Evolutionary conservation across 2,113 vertebrate species (phyloP), one percentile per base, ranked within the genome.

Genomic region (Lucifuga dentata): DNA sequence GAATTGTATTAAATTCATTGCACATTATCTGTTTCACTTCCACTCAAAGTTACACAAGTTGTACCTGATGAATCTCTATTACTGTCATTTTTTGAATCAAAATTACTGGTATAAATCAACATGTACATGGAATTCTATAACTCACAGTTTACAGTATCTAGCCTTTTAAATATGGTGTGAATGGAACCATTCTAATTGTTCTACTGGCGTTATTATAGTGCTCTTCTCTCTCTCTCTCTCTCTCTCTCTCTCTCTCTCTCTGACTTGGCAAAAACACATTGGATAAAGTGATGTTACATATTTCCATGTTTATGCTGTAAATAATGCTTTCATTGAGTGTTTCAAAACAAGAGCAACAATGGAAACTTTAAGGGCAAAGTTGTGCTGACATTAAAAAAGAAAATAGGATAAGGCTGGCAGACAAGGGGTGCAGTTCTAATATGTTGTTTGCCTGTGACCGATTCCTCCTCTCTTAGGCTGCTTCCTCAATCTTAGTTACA

Each of bases 231-330:
- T 50, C 70, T 11, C 11, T 72, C 29, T 69, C 50, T 12, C 33
- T 73, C 15, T 46, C 43, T 59, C 55, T 35, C 17, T 50, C n/a
- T n/a, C n/a, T n/a, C n/a, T n/a, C n/a, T n/a, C n/a, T n/a, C n/a
- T n/a, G n/a, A n/a, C n/a, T n/a, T n/a, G n/a, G n/a, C n/a, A n/a
- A n/a, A n/a, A 41, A n/a, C 21, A 19, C 56, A 46, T 60, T 13
- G 35, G 45, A 65, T 59, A 66, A 46, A 45, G n/a, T 21, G 36
- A 50, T 65, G 68, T 50, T 52, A 52, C 39, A 46, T 48, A 70
- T 59, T 67, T 26, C 49, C 59, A 68, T 24, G 13, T 23, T 8
- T 44, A 55, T 57, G 78, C 88, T 87, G 82, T 88, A 90, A 78
- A 88, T 85, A 85, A 53, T n/a, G 78, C 81, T 80, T 76, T 61